A percentile compares a stretch with the other conserved stretches of the same genome.
Evolutionary conservation across 1,140 invertebrate genomes (phyloP).

Genomic region (Cataglyphis hispanica): DNA sequence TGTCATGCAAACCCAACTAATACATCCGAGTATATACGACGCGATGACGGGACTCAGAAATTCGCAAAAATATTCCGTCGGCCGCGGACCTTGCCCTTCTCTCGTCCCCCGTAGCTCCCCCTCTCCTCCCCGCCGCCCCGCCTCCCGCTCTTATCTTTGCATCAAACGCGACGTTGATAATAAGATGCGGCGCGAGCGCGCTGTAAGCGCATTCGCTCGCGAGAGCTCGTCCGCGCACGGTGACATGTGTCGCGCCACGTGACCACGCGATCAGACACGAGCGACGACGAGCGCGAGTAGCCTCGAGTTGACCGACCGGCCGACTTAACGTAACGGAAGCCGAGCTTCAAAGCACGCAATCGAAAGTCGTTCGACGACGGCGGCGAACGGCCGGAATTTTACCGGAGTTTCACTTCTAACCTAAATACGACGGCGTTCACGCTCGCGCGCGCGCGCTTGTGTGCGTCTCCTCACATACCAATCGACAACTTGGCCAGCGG

Average conservation of each 20-base stretch:
- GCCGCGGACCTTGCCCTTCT: too few species aligned
- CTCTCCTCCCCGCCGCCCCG: neutral
- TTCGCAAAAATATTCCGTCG: too few species aligned
- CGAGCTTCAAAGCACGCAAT: constrained; percentile 53
- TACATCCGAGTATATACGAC: too few species aligned
- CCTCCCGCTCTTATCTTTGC: neutral
- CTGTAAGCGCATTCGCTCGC: neutral
- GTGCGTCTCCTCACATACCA: neutral
- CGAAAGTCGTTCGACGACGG: constrained; percentile 72
- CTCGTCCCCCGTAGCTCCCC: too few species aligned
- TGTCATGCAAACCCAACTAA: too few species aligned
- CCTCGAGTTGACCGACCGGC: neutral
- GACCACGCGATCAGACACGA: neutral
- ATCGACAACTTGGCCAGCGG: neutral
- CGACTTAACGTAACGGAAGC: constrained; percentile 14
- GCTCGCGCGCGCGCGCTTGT: neutral
- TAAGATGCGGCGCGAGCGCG: neutral
- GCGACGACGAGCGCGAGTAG: neutral
- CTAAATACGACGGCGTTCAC: constrained; percentile 77
- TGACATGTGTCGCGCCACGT: too few species aligned
- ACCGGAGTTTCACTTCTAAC: constrained; percentile 86
- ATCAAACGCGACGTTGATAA: neutral
- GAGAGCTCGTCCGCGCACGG: neutral
- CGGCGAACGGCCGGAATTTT: constrained; percentile 82
- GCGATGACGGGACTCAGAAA: too few species aligned